phyloP scores from a whole-genome alignment of 1,140 invertebrate genomes.

The Ptiloglossa arizonensis region DNA sequence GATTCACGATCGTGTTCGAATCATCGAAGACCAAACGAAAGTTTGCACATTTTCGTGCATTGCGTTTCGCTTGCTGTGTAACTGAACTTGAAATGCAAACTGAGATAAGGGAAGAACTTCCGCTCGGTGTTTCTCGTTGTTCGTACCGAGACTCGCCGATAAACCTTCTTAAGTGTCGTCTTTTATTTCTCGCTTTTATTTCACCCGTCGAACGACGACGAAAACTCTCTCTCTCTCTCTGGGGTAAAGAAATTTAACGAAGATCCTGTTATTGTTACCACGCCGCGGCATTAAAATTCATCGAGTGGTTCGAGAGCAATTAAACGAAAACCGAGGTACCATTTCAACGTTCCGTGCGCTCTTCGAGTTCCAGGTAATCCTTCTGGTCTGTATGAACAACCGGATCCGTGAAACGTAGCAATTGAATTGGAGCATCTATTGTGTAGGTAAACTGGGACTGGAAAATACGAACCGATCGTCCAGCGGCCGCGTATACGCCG shows the following conservation, averaged over 20 bases:
- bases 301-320: not conserved
- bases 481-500: not conserved
- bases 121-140: too few species aligned
- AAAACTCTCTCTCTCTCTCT: not conserved
- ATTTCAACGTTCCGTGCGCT: not conserved
- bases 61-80: too few species aligned
- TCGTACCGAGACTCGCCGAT: too few species aligned
- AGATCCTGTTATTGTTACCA: not conserved
- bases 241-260: not conserved
- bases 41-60: not conserved
- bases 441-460: conserved; percentile 8
- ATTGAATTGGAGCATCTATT: conserved; percentile 18
- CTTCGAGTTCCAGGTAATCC: not conserved
- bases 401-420: conserved; percentile 12
- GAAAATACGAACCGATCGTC: conserved; percentile 14
- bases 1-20: too few species aligned
- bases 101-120: too few species aligned
- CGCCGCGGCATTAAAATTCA: not conserved
- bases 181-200: too few species aligned
- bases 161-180: too few species aligned
- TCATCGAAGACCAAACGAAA: not conserved
- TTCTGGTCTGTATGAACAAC: not conserved
- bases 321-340: not conserved
- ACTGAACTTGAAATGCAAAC: too few species aligned
- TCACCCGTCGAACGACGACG: too few species aligned